These are phyloP conservation scores for Xerus rutilus DNA, from an alignment of 2,797 vertebrate genomes.

Conservation along the genomic window DNA sequence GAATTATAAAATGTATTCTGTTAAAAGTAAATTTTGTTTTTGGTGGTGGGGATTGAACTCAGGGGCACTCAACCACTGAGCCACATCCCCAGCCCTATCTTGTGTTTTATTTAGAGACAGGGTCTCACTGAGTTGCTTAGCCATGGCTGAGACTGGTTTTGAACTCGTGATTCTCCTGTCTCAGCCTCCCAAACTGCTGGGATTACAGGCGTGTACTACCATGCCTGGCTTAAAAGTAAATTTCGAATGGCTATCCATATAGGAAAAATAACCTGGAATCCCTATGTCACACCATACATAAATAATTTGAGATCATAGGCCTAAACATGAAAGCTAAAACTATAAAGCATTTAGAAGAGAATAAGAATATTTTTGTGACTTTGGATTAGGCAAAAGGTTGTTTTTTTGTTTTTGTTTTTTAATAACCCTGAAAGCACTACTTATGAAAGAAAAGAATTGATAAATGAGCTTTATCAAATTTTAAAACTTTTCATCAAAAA, in stretches of 20 bases:
- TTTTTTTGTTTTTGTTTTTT: too few species aligned
- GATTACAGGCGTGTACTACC: too few species aligned
- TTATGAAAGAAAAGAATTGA: neutral
- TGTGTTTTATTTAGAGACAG: too few species aligned
- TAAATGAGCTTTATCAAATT: neutral
- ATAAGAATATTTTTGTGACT: neutral
- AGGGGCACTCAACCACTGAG: too few species aligned
- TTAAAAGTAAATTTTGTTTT: neutral
- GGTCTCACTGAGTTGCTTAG: too few species aligned
- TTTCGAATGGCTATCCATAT: constrained; percentile 3
- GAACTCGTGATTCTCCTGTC: too few species aligned
- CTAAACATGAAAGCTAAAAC: neutral
- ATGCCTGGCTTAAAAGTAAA: neutral
- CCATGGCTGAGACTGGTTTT: too few species aligned
- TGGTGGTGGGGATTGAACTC: too few species aligned
- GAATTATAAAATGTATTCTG: neutral
- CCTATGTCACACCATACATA: neutral
- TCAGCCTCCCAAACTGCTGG: too few species aligned
- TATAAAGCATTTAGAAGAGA: neutral
- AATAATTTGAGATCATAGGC: neutral
- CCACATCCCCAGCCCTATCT: too few species aligned
- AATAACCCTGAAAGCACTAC: neutral
- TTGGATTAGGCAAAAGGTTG: neutral
- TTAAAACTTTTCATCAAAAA: neutral
- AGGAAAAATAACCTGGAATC: neutral